Base-by-base conservation (phyloP, 2,888 invertebrate genomes). In the Drosophila mimica region DNA sequence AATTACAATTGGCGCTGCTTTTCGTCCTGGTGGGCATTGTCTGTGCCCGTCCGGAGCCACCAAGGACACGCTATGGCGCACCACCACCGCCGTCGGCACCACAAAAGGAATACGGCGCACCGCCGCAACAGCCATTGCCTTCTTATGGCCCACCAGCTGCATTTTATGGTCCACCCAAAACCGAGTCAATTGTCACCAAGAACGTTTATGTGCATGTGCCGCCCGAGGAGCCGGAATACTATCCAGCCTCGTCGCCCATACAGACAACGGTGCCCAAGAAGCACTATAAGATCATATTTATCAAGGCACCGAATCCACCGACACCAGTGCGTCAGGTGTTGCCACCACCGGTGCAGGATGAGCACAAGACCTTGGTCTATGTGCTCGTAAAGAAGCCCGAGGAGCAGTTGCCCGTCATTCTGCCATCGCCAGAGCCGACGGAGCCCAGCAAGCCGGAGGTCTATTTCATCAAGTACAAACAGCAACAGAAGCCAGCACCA, bases 391-490 rank as follows among this genome's bases (percentile, higher is more conserved):
- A 97, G 95, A 97, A 97, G 92, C 97, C 97, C 17, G 97, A 97
- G 92, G 96, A 96, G 79, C 96, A 96, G 85, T 96, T 96, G 59
- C 96, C 97, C 69, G 94, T 97, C 74, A 94, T 95, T 52, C 95
- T 97, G 80, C 97, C 97, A 2, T 96, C 96, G 15, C 96, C 96
- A 4, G 95, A 96, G 53, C 97, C 97, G 51, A 97, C 97, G 43
- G 97, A 97, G 91, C 97, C 97, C 54, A 96, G 96, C 94, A 97
- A 97, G 93, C 97, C 97, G 8, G 97, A 97, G 94, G 97, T 97
- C 62, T 97, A 97, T 94, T 97, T 97, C 94, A 97, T 97, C 94
- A 96, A 97, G 94, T 97, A 97, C 82, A 93, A 93, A 76, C 92
- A 91, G 70, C 92, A 91, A 54, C 88, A 83, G 25, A 92, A 92